These are phyloP conservation scores for Pituophis catenifer DNA, from an alignment of 2,113 vertebrate genomes.

Conservation along the genomic window DNA sequence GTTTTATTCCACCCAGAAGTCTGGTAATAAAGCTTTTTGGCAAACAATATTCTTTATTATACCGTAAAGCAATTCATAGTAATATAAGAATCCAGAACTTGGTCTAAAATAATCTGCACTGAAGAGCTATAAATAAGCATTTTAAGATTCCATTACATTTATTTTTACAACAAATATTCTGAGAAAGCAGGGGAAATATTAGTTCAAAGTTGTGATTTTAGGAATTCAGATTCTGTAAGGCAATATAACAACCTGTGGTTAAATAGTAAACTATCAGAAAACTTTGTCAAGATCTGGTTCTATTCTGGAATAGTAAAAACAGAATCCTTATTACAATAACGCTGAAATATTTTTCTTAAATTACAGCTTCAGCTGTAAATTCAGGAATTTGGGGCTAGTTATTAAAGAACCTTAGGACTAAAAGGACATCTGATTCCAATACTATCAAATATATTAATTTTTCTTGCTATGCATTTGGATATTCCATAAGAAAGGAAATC, in stretches of 20 bases:
- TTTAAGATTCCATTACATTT: background rate
- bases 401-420: background rate
- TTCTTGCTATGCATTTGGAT: background rate
- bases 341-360: background rate
- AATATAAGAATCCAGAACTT: background rate
- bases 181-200: background rate
- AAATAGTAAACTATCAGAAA: background rate
- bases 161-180: background rate
- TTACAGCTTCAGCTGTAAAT: background rate
- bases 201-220: background rate
- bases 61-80: background rate
- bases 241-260: background rate
- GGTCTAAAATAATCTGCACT: background rate
- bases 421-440: background rate
- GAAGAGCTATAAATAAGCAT: background rate
- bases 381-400: background rate
- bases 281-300: background rate
- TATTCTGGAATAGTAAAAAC: background rate
- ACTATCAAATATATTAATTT: background rate
- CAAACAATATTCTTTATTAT: background rate
- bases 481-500: background rate
- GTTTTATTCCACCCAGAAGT: background rate
- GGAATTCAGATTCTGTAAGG: background rate
- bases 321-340: background rate
- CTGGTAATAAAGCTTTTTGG: background rate